These are phyloP conservation scores for Corythornis madagascariensis DNA, from an alignment of 2,113 vertebrate species.

Conservation along the genomic window DNA sequence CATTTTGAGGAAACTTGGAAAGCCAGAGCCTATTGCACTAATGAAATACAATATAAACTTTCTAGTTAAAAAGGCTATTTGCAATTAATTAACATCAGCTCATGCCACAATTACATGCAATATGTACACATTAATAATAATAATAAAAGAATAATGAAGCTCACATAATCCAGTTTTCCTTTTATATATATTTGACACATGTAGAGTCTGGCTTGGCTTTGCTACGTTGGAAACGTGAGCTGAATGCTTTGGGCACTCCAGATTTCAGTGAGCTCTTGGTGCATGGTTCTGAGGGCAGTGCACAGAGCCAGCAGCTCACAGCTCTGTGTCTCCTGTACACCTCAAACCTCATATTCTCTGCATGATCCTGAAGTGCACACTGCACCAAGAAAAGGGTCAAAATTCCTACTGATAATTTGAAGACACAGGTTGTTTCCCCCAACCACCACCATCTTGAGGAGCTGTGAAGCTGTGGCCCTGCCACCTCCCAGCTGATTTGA, in stretches of 20 bases:
- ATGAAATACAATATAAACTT: constrained; percentile 45
- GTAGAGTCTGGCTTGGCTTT: neutral
- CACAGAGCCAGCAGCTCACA: neutral
- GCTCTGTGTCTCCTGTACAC: neutral
- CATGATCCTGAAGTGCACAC: accelerated
- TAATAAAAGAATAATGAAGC: neutral
- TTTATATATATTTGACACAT: neutral
- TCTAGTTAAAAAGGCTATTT: constrained; percentile 11
- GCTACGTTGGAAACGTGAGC: neutral
- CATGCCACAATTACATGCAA: neutral
- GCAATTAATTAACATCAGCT: constrained; percentile 26
- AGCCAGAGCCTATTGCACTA: constrained; percentile 30
- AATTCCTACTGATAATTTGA: neutral
- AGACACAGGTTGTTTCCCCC: neutral
- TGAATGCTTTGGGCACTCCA: neutral
- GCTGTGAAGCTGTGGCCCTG: neutral
- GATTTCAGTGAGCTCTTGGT: neutral
- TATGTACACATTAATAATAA: neutral
- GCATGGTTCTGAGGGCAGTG: neutral
- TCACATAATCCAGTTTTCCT: neutral
- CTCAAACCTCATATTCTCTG: neutral
- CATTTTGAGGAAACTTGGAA: constrained; percentile 43
- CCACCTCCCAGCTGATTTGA: neutral
- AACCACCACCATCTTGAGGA: neutral
- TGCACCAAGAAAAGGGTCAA: neutral